These are phyloP conservation scores for Cardiocondyla obscurior DNA, from an alignment of 1,140 invertebrate species.

Conservation along the genomic window DNA sequence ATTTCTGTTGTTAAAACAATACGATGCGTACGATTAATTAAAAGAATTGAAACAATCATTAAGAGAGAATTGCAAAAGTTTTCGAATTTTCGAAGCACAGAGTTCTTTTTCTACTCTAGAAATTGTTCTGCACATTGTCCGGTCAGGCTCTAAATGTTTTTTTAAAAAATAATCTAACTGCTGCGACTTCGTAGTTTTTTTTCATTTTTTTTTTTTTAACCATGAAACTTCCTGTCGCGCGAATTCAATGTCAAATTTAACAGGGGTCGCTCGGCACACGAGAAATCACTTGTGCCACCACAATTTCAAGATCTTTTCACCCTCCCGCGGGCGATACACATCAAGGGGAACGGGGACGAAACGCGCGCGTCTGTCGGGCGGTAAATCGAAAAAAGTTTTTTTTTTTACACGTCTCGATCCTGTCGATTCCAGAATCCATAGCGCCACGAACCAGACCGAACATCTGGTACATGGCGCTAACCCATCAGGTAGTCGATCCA, in stretches of 20 bases:
- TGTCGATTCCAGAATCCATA: constrained; percentile 65
- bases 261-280: not conserved
- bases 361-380: constrained; percentile 6
- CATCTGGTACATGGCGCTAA: constrained; percentile 66
- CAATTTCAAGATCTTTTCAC: not conserved
- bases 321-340: not conserved
- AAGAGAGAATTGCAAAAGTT: not conserved
- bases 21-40: not conserved
- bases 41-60: not conserved
- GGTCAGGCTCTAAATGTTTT: not conserved
- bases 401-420: constrained; percentile 42
- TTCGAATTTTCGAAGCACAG: not conserved
- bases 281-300: constrained; percentile 18
- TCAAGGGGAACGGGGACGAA: constrained; percentile 8
- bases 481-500: constrained; percentile 65
- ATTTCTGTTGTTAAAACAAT: not conserved
- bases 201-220: too few relatives aligned
- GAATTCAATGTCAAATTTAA: not conserved
- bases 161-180: not conserved
- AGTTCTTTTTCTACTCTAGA: not conserved
- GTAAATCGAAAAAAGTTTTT: constrained; percentile 66
- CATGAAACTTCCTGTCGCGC: not conserved
- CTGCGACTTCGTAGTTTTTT: not conserved
- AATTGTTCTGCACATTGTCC: too few relatives aligned
- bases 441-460: constrained; percentile 54